Conservation (phyloP, 92 coral and sea anemone species). For the Ricordea florida region DNA sequence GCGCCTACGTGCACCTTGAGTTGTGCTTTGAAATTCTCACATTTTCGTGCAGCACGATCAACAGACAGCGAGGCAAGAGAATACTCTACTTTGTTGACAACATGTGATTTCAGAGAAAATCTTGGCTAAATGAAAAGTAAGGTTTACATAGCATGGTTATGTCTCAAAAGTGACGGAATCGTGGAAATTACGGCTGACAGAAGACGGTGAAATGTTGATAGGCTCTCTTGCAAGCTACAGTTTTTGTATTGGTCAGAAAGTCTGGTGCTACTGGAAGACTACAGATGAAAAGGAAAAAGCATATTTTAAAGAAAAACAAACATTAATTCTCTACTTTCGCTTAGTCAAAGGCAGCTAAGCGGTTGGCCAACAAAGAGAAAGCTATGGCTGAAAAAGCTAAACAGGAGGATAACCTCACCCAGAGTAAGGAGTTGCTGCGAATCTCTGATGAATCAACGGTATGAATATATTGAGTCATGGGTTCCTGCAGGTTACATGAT, state of each 20-base stretch:
- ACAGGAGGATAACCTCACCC: no score
- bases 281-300: constrained; percentile 3
- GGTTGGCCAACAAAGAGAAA: no score
- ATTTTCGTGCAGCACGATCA: neutral
- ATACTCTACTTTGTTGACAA: neutral
- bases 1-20: neutral
- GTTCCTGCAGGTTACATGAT: no score
- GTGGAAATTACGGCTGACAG: constrained; percentile 5
- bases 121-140: constrained; percentile 21
- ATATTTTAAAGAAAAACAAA: constrained; percentile 8
- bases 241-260: constrained; percentile 17
- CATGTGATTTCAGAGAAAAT: constrained; percentile 25
- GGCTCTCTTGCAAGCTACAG: constrained; percentile 13
- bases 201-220: neutral
- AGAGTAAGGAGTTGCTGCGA: no score
- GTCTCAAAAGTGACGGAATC: constrained; percentile 19
- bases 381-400: no score
- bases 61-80: neutral
- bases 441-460: no score
- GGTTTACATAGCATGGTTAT: constrained; percentile 26
- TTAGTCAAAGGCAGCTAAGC: no score
- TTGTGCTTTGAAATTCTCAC: neutral
- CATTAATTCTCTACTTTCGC: no score
- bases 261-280: constrained; percentile 51
- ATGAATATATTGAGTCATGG: no score